Conservation (phyloP, 2,113 vertebrate species). For the Aviceda subcristata region DNA sequence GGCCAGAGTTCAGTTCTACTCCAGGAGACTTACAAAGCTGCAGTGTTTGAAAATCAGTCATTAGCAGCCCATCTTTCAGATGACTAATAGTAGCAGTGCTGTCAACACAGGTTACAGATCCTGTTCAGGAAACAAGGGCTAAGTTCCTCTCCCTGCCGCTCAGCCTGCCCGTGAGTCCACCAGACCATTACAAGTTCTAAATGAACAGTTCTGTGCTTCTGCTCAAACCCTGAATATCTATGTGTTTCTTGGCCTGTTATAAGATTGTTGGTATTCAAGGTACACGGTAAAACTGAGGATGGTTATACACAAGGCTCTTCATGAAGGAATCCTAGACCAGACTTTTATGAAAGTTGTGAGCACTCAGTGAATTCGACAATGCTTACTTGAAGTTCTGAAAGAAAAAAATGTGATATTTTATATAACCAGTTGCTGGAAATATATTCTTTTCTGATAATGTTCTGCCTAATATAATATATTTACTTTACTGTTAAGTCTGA, state of each 20-base stretch:
- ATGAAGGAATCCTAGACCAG: not conserved
- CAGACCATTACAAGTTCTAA: slow-evolving; percentile 1
- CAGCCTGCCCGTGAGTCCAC: not conserved
- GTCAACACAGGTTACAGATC: slow-evolving; percentile 12
- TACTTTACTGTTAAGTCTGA: not conserved
- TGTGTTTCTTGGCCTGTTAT: not conserved
- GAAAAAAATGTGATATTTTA: not conserved
- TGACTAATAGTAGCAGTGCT: not conserved
- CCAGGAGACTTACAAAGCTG: not conserved
- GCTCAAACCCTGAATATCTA: not conserved
- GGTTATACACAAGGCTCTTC: not conserved
- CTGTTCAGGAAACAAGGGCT: not conserved
- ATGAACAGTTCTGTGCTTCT: not conserved
- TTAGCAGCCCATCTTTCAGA: slow-evolving; percentile 13
- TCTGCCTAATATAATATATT: not conserved
- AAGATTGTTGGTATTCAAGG: not conserved
- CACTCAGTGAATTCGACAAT: not conserved
- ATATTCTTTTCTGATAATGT: not conserved
- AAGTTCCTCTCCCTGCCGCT: not conserved
- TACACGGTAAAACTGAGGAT: not conserved
- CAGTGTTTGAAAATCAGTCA: slow-evolving; percentile 20
- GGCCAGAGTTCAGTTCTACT: not conserved
- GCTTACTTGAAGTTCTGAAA: not conserved
- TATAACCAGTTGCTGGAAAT: not conserved
- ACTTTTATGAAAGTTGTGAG: not conserved